phyloP scores from a whole-genome alignment of 2,113 vertebrate species.

The Tonatia bakeri region DNA sequence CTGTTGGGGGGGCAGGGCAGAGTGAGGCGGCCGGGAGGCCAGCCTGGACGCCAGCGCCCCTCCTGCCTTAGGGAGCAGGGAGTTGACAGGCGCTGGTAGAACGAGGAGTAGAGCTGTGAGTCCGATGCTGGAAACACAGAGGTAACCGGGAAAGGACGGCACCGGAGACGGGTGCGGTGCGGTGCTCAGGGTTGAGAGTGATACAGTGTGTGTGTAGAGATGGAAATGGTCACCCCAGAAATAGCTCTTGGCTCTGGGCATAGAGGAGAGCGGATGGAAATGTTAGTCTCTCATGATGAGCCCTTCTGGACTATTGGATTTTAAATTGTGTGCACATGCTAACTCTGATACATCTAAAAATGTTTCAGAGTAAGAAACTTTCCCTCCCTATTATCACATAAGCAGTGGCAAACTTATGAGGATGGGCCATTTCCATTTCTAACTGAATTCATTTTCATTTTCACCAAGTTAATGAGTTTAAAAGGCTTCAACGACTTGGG shows the following conservation, averaged over 20 bases:
- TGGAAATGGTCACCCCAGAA: neutral
- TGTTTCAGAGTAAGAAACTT: neutral
- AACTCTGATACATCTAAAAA: neutral
- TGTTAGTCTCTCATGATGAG: neutral
- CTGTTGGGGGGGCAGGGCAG: fast-evolving
- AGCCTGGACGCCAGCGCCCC: neutral
- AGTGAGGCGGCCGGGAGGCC: neutral
- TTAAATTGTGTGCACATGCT: neutral
- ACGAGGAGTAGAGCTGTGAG: neutral
- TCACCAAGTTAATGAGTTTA: neutral
- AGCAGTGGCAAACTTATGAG: neutral
- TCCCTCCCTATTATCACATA: neutral
- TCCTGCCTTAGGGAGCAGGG: neutral
- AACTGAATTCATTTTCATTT: neutral
- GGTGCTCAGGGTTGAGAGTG: fast-evolving
- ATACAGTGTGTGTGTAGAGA: fast-evolving
- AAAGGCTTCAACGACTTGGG: neutral
- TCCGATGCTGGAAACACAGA: neutral
- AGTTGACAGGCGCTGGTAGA: neutral
- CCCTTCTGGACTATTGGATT: neutral
- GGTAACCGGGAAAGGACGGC: neutral
- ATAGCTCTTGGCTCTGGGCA: neutral
- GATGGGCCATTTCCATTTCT: neutral
- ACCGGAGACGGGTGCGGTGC: neutral
- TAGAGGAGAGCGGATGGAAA: neutral